Base-by-base conservation (phyloP, 30 jellyfish, hydroid and myxozoan species). In the Mastigias papua region DNA sequence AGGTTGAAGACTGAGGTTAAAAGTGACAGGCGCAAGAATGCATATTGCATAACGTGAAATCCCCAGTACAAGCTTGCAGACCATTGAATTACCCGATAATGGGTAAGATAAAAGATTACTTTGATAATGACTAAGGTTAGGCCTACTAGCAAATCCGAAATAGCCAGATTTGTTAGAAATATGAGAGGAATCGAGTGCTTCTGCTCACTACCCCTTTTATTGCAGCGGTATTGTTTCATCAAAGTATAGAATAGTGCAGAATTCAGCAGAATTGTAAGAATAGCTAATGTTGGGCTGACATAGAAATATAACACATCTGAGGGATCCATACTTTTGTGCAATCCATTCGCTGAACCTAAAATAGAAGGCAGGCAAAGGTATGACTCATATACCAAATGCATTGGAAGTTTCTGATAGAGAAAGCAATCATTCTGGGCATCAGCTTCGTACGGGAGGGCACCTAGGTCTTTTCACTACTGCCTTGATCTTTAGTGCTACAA, bases 71-170 rank as follows among this genome's bases (percentile, higher is more conserved):
- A 19, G 30, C 69, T 25, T 19, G 2, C 8, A 15, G 74, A 29
- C 54, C 75, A 17, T 3, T 33, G 57, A 75, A 75, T 75, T 22
- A 64, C 29, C 49, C 65, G 49, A 34, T 37, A 28, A 15, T 22
- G 25, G 35, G 16, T 16, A 0, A 67, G 60, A 42, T 29, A 68
- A 50, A 17, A n/a, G n/a, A 81, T 16, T 3, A 81, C 57, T 34
- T 81, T 81, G 46, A 66, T 65, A n/a, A 30, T 20, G 23, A 63
- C 5, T 1, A 73, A 84, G 5, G 74, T 72, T 13, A 74, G 28
- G 13, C 95, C 95, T 1, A 86, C 95, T 30, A 74, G 66, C 20
- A 74, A n/a, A 66, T 86, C 95, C 25, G 95, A 86, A 22, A 48
- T 21, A 2, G 95, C 89, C 4, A 86, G 62, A 50, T 86, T 86